Conservation (phyloP, 2,888 invertebrate species). For the Lydus trimaculatus region DNA sequence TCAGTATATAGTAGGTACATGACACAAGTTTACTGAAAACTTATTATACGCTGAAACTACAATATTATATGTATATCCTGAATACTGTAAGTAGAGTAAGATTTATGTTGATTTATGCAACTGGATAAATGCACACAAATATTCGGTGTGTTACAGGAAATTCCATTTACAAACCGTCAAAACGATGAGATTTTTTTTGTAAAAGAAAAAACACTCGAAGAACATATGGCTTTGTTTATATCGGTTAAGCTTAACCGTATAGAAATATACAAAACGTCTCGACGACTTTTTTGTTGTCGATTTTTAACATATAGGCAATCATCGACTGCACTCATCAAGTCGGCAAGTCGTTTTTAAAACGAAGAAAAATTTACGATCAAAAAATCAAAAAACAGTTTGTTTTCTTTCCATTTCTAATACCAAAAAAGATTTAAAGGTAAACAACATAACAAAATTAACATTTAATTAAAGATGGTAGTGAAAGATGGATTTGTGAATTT, state of each 20-base stretch:
- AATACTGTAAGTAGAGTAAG: background rate
- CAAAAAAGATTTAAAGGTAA: background rate
- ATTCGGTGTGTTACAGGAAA: background rate
- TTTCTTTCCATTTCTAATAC: background rate
- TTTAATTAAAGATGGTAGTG: background rate
- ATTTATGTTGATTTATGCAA: background rate
- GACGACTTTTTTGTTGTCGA: background rate
- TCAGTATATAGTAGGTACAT: background rate
- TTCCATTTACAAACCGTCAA: slow-evolving; percentile 5
- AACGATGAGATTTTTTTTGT: background rate
- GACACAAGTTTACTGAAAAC: background rate
- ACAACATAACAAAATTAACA: background rate
- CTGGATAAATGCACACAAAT: background rate
- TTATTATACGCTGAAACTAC: background rate
- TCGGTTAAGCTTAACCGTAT: background rate
- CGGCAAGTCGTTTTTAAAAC: background rate
- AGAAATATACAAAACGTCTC: slow-evolving; percentile 9
- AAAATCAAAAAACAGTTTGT: background rate
- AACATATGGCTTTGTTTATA: slow-evolving; percentile 10
- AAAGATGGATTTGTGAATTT: background rate
- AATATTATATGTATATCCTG: background rate
- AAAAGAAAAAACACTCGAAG: background rate
- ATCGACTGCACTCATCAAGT: slow-evolving; percentile 6
- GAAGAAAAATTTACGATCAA: background rate
- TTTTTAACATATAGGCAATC: slow-evolving; percentile 3